Evolutionary conservation across 92 coral and sea anemone species (phyloP), one percentile per base, ranked within the genome.

Genomic region (Montipora capitata): DNA sequence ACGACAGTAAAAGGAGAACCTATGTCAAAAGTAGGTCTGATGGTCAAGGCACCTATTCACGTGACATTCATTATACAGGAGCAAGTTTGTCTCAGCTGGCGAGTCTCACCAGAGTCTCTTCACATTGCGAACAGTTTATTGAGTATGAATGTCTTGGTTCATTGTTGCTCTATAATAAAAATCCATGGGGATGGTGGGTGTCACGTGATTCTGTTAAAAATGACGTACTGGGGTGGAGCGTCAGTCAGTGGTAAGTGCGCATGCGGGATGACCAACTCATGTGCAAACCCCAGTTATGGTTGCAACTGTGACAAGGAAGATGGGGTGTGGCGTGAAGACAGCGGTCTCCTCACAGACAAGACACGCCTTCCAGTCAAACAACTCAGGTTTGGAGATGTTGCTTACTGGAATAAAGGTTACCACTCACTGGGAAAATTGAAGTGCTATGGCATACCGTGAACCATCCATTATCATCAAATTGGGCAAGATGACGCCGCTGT

Each of bases 311-410:
- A 67, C 20, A 3, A 20, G 67, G 39, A 62, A 44, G 77, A 59
- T 72, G 61, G 61, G 61, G 82, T 52, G 14, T 86, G 94, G 89
- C 81, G 94, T 27, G 95, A 89, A 79, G 98, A 94, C 87, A 86
- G 91, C 76, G 59, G 59, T 8, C 59, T 54, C 14, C 59, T 54
- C 59, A 54, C 59, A 8, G 59, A 54, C 7, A 54, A 54, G 59
- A 54, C 59, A 7, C 59, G 14, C 3, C 59, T 54, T 54, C 59
- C 59, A 54, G 59, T 54, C 59, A 54, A 54, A 54, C 59, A 54
- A 10, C 59, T 54, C 14, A 4, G 59, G 59, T 54, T 54, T 54
- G 59, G 59, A 10, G 59, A 54, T 54, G 9, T 45, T 9, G 52
- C 7, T 9, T 9, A 9, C 9, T 5, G 52, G 7, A 9, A 5